phyloP scores from a whole-genome alignment of 2,113 vertebrate species.

The Erythrocebus patas region DNA sequence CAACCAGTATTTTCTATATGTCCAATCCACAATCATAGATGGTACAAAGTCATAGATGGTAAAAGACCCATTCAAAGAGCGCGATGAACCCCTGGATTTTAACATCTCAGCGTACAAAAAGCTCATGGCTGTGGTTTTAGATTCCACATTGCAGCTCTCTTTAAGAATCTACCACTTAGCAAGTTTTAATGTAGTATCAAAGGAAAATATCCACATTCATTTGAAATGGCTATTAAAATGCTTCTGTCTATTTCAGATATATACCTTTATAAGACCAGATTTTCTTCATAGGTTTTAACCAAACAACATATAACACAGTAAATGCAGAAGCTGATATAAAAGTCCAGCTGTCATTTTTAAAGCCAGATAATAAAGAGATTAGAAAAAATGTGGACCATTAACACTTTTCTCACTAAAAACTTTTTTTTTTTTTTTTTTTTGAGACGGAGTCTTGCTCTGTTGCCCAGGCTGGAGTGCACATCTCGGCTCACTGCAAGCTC shows the following conservation, averaged over 20 bases:
- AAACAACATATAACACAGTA: not conserved
- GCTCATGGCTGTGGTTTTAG: not conserved
- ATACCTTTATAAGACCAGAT: not conserved
- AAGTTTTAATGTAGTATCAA: not conserved
- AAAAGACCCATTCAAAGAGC: not conserved
- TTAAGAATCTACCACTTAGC: not conserved
- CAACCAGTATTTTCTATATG: not conserved
- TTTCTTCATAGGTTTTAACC: constrained; percentile 30
- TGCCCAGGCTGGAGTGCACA: too few species aligned
- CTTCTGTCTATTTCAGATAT: not conserved
- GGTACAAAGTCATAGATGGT: not conserved
- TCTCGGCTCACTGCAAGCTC: too few species aligned
- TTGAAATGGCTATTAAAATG: not conserved
- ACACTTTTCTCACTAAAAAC: not conserved
- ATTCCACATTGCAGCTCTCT: not conserved
- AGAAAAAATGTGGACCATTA: not conserved
- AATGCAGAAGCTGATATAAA: not conserved
- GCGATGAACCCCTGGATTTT: not conserved
- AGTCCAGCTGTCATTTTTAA: not conserved
- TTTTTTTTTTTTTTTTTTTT: not conserved
- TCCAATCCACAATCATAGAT: not conserved
- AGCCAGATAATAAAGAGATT: not conserved
- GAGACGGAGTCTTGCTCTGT: too few species aligned
- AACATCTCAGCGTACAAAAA: not conserved
- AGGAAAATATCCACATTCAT: not conserved